These are phyloP conservation scores for Agrilus planipennis DNA, from an alignment of 1,140 invertebrate genomes.

Conservation along the genomic window DNA sequence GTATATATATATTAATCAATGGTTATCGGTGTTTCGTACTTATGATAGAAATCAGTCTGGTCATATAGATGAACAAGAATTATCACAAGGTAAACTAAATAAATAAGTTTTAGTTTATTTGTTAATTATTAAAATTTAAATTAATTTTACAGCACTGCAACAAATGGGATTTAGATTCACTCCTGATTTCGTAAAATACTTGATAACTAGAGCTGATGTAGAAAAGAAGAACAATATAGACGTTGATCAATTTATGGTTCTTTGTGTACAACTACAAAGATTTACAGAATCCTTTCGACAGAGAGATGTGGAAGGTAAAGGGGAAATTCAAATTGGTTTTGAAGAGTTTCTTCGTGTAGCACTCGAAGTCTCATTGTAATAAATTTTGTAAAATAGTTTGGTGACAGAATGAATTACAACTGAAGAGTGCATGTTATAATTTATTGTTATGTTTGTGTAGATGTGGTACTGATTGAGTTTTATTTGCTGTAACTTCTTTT, in stretches of 20 bases:
- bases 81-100: slow-evolving; percentile 49
- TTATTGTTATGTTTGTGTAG: no score
- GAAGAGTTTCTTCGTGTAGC: slow-evolving; percentile 75
- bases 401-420: no score
- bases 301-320: slow-evolving; percentile 61
- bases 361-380: slow-evolving; percentile 55
- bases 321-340: slow-evolving; percentile 66
- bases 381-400: no score
- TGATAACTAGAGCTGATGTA: slow-evolving; percentile 57
- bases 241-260: slow-evolving; percentile 78
- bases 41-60: slow-evolving; percentile 76
- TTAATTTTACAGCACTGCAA: slow-evolving; percentile 49
- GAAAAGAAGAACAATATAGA: slow-evolving; percentile 51
- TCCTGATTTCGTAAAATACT: slow-evolving; percentile 61
- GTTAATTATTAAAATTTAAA: slow-evolving; percentile 5
- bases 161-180: slow-evolving; percentile 85
- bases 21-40: slow-evolving; percentile 68
- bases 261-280: slow-evolving; percentile 76
- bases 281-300: slow-evolving; percentile 73
- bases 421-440: no score
- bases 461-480: no score
- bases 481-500: no score
- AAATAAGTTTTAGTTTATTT: slow-evolving; percentile 8
- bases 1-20: slow-evolving; percentile 82
- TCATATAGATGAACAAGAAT: slow-evolving; percentile 66